Conservation (phyloP, 2,888 invertebrate species). For the Meghimatium bilineatum region DNA sequence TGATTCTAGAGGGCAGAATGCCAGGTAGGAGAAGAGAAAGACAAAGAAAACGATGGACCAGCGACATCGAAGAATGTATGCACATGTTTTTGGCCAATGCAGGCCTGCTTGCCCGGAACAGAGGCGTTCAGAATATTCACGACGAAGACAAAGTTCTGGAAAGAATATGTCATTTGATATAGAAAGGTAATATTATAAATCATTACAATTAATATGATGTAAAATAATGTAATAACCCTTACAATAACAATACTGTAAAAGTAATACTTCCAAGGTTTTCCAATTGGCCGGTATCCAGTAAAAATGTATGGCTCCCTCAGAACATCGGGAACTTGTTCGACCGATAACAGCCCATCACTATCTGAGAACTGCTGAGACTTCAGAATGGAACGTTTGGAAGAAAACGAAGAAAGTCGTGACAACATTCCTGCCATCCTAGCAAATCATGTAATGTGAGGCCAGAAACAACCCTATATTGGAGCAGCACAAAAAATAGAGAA, state of each 20-base stretch:
- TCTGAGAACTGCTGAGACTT: not conserved
- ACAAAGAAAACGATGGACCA: too few species aligned
- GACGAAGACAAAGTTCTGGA: too few species aligned
- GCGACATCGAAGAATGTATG: too few species aligned
- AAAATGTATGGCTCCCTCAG: conserved; percentile 63
- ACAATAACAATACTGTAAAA: not conserved
- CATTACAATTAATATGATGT: not conserved
- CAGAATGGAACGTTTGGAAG: not conserved
- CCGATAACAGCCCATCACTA: not conserved
- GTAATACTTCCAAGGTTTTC: conserved; percentile 61
- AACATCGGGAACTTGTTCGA: conserved; percentile 53
- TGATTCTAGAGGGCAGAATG: too few species aligned
- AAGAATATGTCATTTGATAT: too few species aligned
- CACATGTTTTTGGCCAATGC: too few species aligned
- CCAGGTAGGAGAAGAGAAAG: too few species aligned
- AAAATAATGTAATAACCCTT: not conserved
- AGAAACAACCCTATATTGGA: not conserved
- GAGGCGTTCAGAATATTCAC: too few species aligned
- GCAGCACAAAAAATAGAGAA: too few species aligned
- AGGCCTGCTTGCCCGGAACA: too few species aligned
- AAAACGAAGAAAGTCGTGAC: not conserved
- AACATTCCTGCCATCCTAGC: not conserved
- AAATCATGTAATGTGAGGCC: not conserved
- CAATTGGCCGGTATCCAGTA: conserved; percentile 59
- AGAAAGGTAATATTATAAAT: too few species aligned